Conservation (phyloP, 1,140 invertebrate genomes). For the Drosophila mojavensis region DNA sequence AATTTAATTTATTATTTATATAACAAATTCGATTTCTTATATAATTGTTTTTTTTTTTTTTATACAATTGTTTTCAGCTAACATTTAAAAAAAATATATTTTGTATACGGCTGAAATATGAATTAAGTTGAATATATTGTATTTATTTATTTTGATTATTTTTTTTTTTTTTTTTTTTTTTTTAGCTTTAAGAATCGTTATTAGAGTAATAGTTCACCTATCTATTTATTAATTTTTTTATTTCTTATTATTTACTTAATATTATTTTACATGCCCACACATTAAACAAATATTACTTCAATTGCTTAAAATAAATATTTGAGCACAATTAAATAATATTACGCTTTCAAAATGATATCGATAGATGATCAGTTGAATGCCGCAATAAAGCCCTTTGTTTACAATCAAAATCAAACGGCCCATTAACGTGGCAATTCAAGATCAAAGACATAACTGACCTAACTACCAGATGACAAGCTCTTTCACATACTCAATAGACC, state of each 20-base stretch:
- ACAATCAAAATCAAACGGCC: neutral
- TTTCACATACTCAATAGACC: neutral
- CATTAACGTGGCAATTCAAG: neutral
- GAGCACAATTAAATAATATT: neutral
- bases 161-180: too few relatives aligned
- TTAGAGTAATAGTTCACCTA: too few relatives aligned
- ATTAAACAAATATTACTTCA: neutral
- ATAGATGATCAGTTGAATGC: neutral
- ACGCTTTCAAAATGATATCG: neutral
- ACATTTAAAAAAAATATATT: too few relatives aligned
- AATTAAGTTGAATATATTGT: too few relatives aligned
- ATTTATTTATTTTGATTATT: too few relatives aligned
- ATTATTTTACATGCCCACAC: neutral
- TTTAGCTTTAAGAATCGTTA: too few relatives aligned
- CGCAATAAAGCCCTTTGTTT: neutral
- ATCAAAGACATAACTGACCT: constrained; percentile 13
- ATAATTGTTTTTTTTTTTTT: too few relatives aligned
- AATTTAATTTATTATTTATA: too few relatives aligned
- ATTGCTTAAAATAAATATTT: neutral
- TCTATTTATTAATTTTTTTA: too few relatives aligned
- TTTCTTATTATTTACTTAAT: neutral
- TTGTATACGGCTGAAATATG: too few relatives aligned
- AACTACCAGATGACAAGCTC: neutral
- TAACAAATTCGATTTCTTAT: too few relatives aligned
- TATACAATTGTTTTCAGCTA: too few relatives aligned